These are phyloP conservation scores for Anarsia innoxiella DNA, from an alignment of 2,888 invertebrate species.

Conservation along the genomic window DNA sequence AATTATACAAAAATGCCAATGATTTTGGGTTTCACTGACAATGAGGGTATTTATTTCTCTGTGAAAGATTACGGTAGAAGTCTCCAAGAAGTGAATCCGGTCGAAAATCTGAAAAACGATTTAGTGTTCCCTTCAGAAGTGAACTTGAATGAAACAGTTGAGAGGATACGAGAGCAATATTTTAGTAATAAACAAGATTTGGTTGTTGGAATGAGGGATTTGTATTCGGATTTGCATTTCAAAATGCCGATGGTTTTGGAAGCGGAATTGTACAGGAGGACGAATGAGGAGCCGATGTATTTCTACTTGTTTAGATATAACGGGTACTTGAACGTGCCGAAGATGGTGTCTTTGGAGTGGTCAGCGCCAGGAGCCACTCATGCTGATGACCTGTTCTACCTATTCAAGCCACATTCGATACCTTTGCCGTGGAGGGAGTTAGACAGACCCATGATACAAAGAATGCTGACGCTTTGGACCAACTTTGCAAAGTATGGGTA, in stretches of 20 bases:
- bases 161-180: constrained; percentile 41
- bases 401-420: constrained; percentile 56
- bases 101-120: constrained; percentile 40
- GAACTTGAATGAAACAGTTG: constrained; percentile 42
- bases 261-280: constrained; percentile 46
- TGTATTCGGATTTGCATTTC: constrained; percentile 59
- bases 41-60: constrained; percentile 60
- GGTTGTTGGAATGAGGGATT: constrained; percentile 59
- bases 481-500: constrained; percentile 67
- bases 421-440: constrained; percentile 48
- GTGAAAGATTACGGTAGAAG: constrained; percentile 48
- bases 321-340: constrained; percentile 56
- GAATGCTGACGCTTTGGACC: constrained; percentile 63
- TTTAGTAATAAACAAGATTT: constrained; percentile 46
- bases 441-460: constrained; percentile 46
- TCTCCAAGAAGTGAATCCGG: constrained; percentile 35
- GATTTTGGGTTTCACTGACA: constrained; percentile 61
- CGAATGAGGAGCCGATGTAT: constrained; percentile 52
- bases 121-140: constrained; percentile 45
- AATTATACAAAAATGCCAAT: constrained; percentile 62
- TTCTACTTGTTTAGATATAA: constrained; percentile 58
- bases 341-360: constrained; percentile 46
- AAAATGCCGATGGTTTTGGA: constrained; percentile 56
- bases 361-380: constrained; percentile 53
- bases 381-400: constrained; percentile 61